A percentile compares a stretch with the other conserved stretches of the same genome.
Evolutionary conservation across 2,797 vertebrate genomes (phyloP).

Genomic region (Schizothorax lantsangensis): DNA sequence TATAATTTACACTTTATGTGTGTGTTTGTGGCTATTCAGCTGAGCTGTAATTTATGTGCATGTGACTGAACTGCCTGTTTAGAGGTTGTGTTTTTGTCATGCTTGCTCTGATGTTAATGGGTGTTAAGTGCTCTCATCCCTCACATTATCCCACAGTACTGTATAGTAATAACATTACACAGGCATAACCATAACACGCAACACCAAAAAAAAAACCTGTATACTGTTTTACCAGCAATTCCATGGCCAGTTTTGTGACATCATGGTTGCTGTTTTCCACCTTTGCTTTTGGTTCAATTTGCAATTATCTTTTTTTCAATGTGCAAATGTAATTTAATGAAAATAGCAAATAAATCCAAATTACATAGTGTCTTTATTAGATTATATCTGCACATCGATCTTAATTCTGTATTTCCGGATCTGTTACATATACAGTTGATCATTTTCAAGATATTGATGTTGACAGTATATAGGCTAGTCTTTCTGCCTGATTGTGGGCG

Average conservation of each 20-base stretch:
- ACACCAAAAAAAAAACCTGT: background rate
- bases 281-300: background rate
- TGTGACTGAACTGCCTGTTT: background rate
- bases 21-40: background rate
- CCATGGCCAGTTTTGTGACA: background rate
- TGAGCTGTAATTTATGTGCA: slow-evolving; percentile 8
- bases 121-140: slow-evolving; percentile 32
- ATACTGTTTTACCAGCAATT: background rate
- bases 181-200: slow-evolving; percentile 8
- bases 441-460: background rate
- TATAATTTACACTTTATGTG: background rate
- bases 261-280: background rate
- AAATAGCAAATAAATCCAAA: slow-evolving; percentile 7
- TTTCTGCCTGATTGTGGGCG: background rate
- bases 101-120: slow-evolving; percentile 31
- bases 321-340: slow-evolving; percentile 14
- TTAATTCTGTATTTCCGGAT: background rate
- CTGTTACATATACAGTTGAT: slow-evolving; percentile 11
- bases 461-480: background rate
- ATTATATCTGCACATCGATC: background rate
- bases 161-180: slow-evolving; percentile 7
- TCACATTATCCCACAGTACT: background rate
- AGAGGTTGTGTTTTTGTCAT: slow-evolving; percentile 14
- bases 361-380: slow-evolving; percentile 2
- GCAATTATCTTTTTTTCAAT: background rate